Evolutionary conservation across 37 sponge, comb jelly and placozoan species (phyloP).

Genomic region (Corticium candelabrum): DNA sequence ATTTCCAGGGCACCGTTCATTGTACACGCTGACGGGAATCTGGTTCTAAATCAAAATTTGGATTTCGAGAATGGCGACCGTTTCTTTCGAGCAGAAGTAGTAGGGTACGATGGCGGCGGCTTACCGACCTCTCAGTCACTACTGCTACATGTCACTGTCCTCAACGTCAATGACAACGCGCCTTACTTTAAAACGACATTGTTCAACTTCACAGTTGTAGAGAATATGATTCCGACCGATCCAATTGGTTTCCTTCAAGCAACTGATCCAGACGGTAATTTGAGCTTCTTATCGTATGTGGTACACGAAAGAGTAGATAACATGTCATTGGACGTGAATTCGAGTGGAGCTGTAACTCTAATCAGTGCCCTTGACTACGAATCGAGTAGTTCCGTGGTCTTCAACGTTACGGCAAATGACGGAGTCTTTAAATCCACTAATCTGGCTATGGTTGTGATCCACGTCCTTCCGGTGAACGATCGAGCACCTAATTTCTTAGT

Average conservation of each 20-base stretch:
- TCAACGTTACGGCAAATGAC: no score
- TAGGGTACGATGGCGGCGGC: not conserved
- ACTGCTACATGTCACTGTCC: conserved; percentile 17
- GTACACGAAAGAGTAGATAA: no score
- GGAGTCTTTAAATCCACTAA: not conserved
- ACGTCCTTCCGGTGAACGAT: conserved; percentile 41
- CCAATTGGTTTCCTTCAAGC: conserved; percentile 13
- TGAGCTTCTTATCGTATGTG: not conserved
- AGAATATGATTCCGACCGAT: not conserved
- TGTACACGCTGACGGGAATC: no score
- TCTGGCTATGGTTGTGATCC: not conserved
- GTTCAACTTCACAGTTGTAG: conserved; percentile 5
- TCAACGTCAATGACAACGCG: conserved; percentile 41
- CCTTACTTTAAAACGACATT: conserved; percentile 23
- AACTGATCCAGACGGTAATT: conserved; percentile 17
- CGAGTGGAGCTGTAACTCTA: no score
- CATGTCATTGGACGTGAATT: no score
- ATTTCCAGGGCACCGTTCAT: no score
- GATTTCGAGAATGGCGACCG: not conserved
- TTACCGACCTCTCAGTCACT: not conserved
- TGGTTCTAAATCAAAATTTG: no score
- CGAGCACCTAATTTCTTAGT: conserved; percentile 13
- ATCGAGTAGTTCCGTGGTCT: no score
- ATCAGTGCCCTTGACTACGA: no score
- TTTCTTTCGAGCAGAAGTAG: no score